Percentiles rank a stretch among this genome's conserved stretches.
Conservation (phyloP, 2,113 vertebrate genomes). For the Hirundichthys speculiger region DNA sequence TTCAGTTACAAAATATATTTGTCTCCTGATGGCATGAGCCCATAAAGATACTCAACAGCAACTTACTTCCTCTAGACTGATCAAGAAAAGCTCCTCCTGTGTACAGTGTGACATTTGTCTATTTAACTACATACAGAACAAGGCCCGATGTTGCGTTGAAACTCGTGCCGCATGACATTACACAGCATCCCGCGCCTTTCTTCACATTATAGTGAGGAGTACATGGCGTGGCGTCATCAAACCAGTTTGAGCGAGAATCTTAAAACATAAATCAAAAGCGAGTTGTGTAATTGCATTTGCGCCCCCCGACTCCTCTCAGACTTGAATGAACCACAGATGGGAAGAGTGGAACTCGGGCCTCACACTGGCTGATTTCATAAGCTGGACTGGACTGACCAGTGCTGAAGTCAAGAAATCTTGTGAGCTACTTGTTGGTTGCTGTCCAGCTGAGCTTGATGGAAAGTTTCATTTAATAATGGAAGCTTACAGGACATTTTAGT, state of each 20-base stretch:
- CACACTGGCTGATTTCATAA: slow-evolving; percentile 66
- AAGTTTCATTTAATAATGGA: slow-evolving; percentile 51
- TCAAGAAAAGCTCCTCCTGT: slow-evolving; percentile 13
- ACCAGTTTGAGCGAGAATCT: slow-evolving; percentile 66
- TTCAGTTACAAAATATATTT: background rate
- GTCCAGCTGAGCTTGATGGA: slow-evolving; percentile 61
- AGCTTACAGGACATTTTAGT: slow-evolving; percentile 37
- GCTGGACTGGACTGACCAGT: slow-evolving; percentile 35
- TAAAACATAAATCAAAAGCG: slow-evolving; percentile 63
- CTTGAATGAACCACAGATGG: slow-evolving; percentile 62
- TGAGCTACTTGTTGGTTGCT: slow-evolving; percentile 53
- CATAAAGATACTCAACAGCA: background rate
- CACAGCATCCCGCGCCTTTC: slow-evolving; percentile 23
- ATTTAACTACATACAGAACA: too few relatives aligned
- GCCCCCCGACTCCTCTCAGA: slow-evolving; percentile 47
- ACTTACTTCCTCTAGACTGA: background rate
- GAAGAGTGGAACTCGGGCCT: slow-evolving; percentile 69
- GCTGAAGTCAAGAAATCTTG: slow-evolving; percentile 56
- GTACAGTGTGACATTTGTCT: slow-evolving; percentile 1
- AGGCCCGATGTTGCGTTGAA: background rate
- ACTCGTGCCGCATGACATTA: too few relatives aligned
- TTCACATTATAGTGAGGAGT: slow-evolving; percentile 26
- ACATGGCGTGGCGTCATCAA: slow-evolving; percentile 49
- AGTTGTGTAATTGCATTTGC: slow-evolving; percentile 70
- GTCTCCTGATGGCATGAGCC: background rate